Percentiles rank a stretch among this genome's conserved stretches.
Conservation (phyloP, 2,888 invertebrate genomes). For the Eupithecia subumbrata region DNA sequence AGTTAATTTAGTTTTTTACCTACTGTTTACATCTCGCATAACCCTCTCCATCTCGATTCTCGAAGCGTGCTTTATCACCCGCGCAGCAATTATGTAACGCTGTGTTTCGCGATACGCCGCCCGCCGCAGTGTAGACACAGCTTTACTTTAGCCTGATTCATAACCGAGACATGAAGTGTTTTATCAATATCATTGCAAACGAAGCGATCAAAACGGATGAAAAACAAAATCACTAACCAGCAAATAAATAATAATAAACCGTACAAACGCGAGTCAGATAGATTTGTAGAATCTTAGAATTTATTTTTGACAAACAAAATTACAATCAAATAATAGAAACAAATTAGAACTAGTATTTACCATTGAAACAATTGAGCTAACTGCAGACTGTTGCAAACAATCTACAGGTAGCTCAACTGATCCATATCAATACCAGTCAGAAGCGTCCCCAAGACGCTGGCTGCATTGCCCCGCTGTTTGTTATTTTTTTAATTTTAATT, state of each 20-base stretch:
- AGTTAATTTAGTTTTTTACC: not conserved
- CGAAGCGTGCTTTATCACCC: slow-evolving; percentile 36
- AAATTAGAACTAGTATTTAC: no score
- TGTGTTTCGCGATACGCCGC: slow-evolving; percentile 35
- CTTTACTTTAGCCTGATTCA: slow-evolving; percentile 30
- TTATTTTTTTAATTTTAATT: no score
- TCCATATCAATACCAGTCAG: no score
- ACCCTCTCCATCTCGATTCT: slow-evolving; percentile 22
- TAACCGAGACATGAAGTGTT: not conserved
- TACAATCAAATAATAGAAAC: no score
- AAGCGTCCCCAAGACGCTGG: no score
- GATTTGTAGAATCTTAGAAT: not conserved
- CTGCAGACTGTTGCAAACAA: no score
- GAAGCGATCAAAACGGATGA: not conserved
- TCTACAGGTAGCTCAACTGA: no score
- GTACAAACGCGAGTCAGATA: not conserved
- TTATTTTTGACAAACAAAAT: no score
- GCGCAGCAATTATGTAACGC: slow-evolving; percentile 31
- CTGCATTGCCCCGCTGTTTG: no score
- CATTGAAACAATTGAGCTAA: no score
- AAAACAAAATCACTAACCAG: not conserved
- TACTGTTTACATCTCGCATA: slow-evolving; percentile 15
- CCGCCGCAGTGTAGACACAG: slow-evolving; percentile 30
- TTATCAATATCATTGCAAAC: not conserved
- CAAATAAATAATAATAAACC: not conserved